Evolutionary conservation across 2,888 invertebrate genomes (phyloP), one percentile per base, ranked within the genome.

Genomic region (Julus scandinavius): DNA sequence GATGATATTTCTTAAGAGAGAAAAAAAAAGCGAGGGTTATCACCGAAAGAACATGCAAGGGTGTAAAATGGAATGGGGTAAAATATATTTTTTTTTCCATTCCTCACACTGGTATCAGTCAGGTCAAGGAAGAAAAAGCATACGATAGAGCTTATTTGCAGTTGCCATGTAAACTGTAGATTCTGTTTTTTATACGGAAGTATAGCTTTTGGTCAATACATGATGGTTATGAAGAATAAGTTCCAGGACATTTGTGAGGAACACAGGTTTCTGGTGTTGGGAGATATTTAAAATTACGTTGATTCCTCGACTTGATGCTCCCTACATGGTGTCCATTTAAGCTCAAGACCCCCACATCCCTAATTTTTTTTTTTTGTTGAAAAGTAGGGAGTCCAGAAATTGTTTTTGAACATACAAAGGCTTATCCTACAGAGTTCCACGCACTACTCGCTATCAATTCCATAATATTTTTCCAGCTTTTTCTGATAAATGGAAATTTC

Each of bases 1-100:
- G 80, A 80, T 38, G 80, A 80, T 80, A 80, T 80, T 80, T 80
- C 80, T 11, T 45, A 45, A 6, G 29, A 80, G 29, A 72, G 72
- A 72, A 72, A 80, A 72, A 72, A 80, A 13, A 38, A 63, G 5
- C n/a, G 4, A 6, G 80, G 80, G 29, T 80, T 80, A 80, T 80
- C 80, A 80, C 80, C 80, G 13, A 4, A 80, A 29, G 80, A 80
- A 80, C 80, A 80, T 15, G 80, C 80, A n/a, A 38, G 80, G 80
- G 80, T 54, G 54, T 54, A 45, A 45, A 45, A 45, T 6, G 41
- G 41, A 54, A 54, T 13, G 80, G 54, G 29, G 2, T 29, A 29
- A 38, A 38, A 80, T 80, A 38, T 11, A 38, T 80, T 80, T 38
- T 80, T 38, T 9, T 13, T 45, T 45, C 41, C n/a, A n/a, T n/a